Evolutionary conservation across 2,113 vertebrate species (phyloP).

Genomic region (Eudorcas thomsonii): DNA sequence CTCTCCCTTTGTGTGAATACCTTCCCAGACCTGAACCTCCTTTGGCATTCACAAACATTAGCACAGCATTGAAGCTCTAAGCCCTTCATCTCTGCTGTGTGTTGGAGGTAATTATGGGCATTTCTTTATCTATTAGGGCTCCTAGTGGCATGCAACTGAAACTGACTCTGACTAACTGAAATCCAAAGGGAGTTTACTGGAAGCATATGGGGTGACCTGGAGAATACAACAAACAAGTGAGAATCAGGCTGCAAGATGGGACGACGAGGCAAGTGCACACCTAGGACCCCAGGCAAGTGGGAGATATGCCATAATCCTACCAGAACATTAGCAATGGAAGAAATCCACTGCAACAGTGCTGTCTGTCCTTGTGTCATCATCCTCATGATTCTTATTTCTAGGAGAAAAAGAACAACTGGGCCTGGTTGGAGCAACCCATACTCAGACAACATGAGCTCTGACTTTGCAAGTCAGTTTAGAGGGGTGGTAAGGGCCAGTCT

Average conservation of each 20-base stretch:
- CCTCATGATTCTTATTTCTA: not conserved
- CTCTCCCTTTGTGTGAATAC: not conserved
- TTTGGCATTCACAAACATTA: slow-evolving; percentile 29
- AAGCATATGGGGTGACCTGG: not conserved
- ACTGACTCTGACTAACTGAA: not conserved
- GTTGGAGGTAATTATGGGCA: not conserved
- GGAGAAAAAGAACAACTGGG: not conserved
- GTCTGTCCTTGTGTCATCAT: not conserved
- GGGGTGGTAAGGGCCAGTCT: not conserved
- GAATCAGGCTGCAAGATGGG: not conserved
- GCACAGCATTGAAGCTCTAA: not conserved
- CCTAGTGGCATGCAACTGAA: not conserved
- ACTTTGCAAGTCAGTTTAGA: not conserved
- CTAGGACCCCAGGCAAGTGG: not conserved
- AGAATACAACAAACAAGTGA: not conserved
- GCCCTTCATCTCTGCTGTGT: not conserved
- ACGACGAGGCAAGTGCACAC: not conserved
- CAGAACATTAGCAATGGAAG: not conserved
- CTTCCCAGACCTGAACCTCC: not conserved
- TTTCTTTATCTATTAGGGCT: not conserved
- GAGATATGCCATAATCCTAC: not conserved
- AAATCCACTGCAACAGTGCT: not conserved
- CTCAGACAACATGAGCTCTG: not conserved
- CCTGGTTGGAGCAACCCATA: not conserved
- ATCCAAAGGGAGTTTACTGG: not conserved